A percentile compares a stretch with the other conserved stretches of the same genome.
Evolutionary conservation across 2,888 invertebrate species (phyloP).

Genomic region (Leptinotarsa haldemani): DNA sequence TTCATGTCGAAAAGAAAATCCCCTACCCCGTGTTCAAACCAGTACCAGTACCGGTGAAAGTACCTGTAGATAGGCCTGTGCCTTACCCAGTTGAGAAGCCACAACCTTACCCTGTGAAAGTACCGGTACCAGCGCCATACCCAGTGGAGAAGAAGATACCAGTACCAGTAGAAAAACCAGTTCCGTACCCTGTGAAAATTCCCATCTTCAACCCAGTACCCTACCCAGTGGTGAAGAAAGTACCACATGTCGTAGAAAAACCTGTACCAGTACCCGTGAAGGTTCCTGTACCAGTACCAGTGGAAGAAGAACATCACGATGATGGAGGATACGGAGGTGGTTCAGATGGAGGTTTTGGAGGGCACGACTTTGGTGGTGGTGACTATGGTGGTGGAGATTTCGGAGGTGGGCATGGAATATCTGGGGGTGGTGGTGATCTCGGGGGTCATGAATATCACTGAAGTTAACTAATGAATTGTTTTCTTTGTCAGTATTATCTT

Average conservation of each 20-base stretch:
- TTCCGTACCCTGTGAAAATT: slow-evolving; percentile 72
- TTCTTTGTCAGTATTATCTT: slow-evolving; percentile 58
- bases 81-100: slow-evolving; percentile 83
- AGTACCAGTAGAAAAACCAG: slow-evolving; percentile 76
- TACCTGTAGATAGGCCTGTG: slow-evolving; percentile 75
- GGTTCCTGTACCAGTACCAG: slow-evolving; percentile 74
- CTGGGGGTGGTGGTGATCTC: slow-evolving; percentile 32
- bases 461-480: slow-evolving; percentile 38
- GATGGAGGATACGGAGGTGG: slow-evolving; percentile 45
- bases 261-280: slow-evolving; percentile 78
- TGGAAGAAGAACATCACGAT: slow-evolving; percentile 59
- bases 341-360: slow-evolving; percentile 40
- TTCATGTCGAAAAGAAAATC: slow-evolving; percentile 79
- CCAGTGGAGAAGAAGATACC: slow-evolving; percentile 76
- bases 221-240: slow-evolving; percentile 67
- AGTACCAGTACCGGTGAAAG: slow-evolving; percentile 78
- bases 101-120: slow-evolving; percentile 81
- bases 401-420: slow-evolving; percentile 41
- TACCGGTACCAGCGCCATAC: slow-evolving; percentile 78
- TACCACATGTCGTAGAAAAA: slow-evolving; percentile 65
- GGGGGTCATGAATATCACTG: slow-evolving; percentile 46
- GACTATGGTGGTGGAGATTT: slow-evolving; percentile 46
- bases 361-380: slow-evolving; percentile 47
- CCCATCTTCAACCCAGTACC: slow-evolving; percentile 76
- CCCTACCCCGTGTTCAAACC: slow-evolving; percentile 80